Conservation (phyloP, 1,140 invertebrate species). For the Saxidomus purpurata region DNA sequence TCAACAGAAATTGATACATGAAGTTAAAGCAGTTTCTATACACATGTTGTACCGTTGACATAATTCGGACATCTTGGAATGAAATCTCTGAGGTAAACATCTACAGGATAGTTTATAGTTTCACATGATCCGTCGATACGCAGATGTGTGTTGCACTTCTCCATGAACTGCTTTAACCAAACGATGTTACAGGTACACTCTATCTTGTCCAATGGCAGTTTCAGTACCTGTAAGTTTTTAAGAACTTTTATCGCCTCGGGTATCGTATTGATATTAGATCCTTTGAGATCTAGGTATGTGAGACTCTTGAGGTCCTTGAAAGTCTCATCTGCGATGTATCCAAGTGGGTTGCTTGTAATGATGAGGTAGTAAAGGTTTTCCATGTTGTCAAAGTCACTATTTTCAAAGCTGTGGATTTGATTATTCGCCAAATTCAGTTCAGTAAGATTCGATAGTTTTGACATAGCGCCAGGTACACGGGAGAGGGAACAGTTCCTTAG, state of each 20-base stretch:
- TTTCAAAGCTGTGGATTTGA: slow-evolving; percentile 60
- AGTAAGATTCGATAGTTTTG: slow-evolving; percentile 47
- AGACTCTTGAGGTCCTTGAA: slow-evolving; percentile 50
- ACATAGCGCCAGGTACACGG: slow-evolving; percentile 54
- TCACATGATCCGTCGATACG: slow-evolving; percentile 56
- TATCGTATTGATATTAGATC: slow-evolving; percentile 45
- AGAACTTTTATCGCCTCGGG: slow-evolving; percentile 53
- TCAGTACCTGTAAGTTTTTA: background rate
- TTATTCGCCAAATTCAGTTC: slow-evolving; percentile 46
- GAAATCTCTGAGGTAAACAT: background rate
- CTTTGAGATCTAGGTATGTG: slow-evolving; percentile 28
- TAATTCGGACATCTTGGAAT: slow-evolving; percentile 56
- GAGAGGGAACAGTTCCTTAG: slow-evolving; percentile 54
- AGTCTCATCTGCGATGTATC: slow-evolving; percentile 57
- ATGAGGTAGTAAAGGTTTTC: slow-evolving; percentile 6
- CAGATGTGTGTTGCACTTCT: slow-evolving; percentile 12
- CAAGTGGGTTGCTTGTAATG: slow-evolving; percentile 43
- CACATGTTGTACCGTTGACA: background rate
- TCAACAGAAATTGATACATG: too few relatives aligned
- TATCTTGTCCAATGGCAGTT: slow-evolving; percentile 47
- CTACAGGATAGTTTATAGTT: slow-evolving; percentile 42
- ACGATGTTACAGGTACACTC: slow-evolving; percentile 62
- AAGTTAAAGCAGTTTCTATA: background rate
- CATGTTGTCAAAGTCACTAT: slow-evolving; percentile 59
- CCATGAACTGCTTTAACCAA: slow-evolving; percentile 62